Conservation (phyloP, 2,797 vertebrate genomes). For the Sebastes elongatus region DNA sequence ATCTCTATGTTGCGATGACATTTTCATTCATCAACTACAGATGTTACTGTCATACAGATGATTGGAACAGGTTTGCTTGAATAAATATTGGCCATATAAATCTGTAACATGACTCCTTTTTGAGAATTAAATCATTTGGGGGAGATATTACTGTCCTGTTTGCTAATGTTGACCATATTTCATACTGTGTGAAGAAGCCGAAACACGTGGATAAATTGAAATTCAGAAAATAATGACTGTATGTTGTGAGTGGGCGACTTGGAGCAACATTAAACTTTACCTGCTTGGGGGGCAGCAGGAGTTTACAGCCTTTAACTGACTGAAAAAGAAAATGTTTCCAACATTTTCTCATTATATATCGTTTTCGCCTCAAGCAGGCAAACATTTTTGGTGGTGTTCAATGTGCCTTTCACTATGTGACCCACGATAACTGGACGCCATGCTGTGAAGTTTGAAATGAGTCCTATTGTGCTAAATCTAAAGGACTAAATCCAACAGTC, state of each 20-base stretch:
- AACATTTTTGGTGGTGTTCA: not conserved
- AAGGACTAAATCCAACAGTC: not conserved
- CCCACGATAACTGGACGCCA: not conserved
- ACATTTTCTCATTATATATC: not conserved
- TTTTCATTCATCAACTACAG: not conserved
- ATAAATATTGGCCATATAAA: not conserved
- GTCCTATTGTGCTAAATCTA: not conserved
- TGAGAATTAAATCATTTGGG: not conserved
- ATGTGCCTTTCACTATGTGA: not conserved
- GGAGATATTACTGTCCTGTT: not conserved
- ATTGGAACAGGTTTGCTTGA: not conserved
- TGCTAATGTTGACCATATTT: not conserved
- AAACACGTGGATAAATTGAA: not conserved
- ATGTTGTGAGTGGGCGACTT: not conserved
- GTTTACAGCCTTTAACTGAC: not conserved
- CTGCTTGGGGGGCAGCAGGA: not conserved
- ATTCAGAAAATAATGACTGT: not conserved
- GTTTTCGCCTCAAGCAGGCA: not conserved
- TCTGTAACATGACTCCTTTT: not conserved
- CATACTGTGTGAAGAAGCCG: not conserved
- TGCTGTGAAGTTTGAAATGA: conserved; percentile 6
- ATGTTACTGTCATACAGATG: not conserved
- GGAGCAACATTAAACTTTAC: not conserved
- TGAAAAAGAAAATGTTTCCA: not conserved
- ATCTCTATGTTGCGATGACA: not conserved